Evolutionary conservation across 1,140 invertebrate species (phyloP).

Genomic region (Bombus waltoni): DNA sequence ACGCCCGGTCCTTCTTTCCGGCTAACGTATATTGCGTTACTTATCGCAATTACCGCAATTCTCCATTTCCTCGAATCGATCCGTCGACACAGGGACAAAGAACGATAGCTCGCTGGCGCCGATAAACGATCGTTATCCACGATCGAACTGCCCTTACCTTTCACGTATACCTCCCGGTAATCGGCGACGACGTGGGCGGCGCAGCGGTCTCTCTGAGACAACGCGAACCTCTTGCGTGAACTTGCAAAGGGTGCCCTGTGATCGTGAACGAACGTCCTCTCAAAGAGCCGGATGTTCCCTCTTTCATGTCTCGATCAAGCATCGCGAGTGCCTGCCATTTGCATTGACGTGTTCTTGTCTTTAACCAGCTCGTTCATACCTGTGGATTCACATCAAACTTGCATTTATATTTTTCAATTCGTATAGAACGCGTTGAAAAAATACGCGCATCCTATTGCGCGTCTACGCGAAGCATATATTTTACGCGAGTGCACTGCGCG

Average conservation of each 20-base stretch:
- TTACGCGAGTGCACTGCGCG: neutral
- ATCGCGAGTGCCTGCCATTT: neutral
- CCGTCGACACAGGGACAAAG: slow-evolving; percentile 33
- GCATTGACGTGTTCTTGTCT: no score
- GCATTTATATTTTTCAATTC: neutral
- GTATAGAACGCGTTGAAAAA: neutral
- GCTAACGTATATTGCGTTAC: slow-evolving; percentile 31
- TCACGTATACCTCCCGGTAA: slow-evolving; percentile 46
- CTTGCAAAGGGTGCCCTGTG: slow-evolving; percentile 20
- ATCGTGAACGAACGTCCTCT: slow-evolving; percentile 1
- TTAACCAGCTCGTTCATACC: neutral
- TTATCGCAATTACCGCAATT: slow-evolving; percentile 54
- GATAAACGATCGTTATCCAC: slow-evolving; percentile 54
- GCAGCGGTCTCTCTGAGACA: slow-evolving; percentile 18
- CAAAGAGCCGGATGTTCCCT: slow-evolving; percentile 15
- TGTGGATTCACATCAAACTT: no score
- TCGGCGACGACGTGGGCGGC: slow-evolving; percentile 52
- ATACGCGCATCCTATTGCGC: neutral
- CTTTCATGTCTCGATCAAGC: neutral
- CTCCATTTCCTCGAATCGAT: slow-evolving; percentile 50
- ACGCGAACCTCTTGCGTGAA: slow-evolving; percentile 47
- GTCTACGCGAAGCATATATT: neutral
- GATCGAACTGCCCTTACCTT: slow-evolving; percentile 38
- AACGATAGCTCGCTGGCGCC: slow-evolving; percentile 42
- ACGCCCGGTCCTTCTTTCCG: neutral